Evolutionary conservation across 1,140 invertebrate genomes (phyloP).

Genomic region (Tetranychus cinnabarinus): DNA sequence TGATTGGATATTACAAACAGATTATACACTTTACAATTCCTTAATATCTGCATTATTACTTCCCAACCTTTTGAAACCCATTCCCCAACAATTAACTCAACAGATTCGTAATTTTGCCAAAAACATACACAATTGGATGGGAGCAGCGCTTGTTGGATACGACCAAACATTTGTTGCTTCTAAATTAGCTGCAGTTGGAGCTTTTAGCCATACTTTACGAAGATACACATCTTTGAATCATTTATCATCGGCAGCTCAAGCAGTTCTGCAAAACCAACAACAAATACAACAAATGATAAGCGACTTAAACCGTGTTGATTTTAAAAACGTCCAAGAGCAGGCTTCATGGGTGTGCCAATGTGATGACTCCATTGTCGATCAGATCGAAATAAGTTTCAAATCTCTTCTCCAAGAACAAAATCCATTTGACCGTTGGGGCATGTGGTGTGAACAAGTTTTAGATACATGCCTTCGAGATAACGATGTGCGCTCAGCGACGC

Average conservation of each 20-base stretch:
- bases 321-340: conserved; percentile 77
- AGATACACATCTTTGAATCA: conserved; percentile 97
- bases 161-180: conserved; percentile 24
- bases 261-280: conserved; percentile 77
- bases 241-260: conserved; percentile 78
- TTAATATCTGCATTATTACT: conserved; percentile 79
- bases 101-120: conserved; percentile 81
- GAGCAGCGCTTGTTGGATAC: conserved; percentile 58
- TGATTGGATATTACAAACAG: conserved; percentile 12
- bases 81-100: conserved; percentile 73
- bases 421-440: conserved; percentile 84
- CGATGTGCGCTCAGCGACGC: conserved; percentile 27
- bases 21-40: conserved; percentile 36
- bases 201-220: conserved; percentile 77
- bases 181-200: conserved; percentile 47
- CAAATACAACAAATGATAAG: conserved; percentile 92
- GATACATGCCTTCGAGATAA: conserved; percentile 49
- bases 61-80: conserved; percentile 79
- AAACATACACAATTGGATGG: conserved; percentile 63
- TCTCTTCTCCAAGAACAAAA: conserved; percentile 72
- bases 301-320: conserved; percentile 89
- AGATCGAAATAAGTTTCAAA: conserved; percentile 81
- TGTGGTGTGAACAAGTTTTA: conserved; percentile 78
- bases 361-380: conserved; percentile 56
- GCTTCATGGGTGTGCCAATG: conserved; percentile 95